Conservation (phyloP, 1,140 invertebrate genomes). For the Temnothorax curvispinosus region DNA sequence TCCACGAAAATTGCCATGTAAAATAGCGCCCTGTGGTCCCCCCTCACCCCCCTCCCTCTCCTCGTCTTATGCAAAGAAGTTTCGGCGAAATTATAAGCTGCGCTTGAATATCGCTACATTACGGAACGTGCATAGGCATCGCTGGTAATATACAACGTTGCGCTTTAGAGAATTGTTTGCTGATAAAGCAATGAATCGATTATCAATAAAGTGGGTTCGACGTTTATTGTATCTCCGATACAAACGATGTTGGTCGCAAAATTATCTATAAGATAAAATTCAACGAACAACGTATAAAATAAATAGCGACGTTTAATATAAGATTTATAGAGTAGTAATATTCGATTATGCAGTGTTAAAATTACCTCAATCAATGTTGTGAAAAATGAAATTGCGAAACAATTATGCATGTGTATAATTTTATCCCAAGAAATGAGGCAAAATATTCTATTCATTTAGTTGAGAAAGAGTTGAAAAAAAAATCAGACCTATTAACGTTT, state of each 20-base stretch:
- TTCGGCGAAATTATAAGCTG: conserved; percentile 24
- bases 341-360: neutral
- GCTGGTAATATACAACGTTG: neutral
- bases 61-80: conserved; percentile 45
- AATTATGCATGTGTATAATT: neutral
- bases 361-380: neutral
- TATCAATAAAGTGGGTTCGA: conserved; percentile 2
- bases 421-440: neutral
- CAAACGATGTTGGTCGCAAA: neutral
- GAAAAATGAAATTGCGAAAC: neutral
- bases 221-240: conserved; percentile 8
- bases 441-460: neutral
- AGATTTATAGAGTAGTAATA: neutral
- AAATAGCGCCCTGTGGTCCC: conserved; percentile 12
- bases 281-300: neutral
- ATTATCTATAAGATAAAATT: conserved; percentile 8
- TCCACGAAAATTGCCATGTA: conserved; percentile 63
- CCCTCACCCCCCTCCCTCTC: too few relatives aligned
- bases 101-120: neutral
- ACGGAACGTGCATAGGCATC: neutral
- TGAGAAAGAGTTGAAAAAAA: neutral
- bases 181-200: conserved; percentile 31
- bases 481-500: neutral
- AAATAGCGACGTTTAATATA: neutral
- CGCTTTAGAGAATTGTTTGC: neutral